These are phyloP conservation scores for Hyperoplus lanceolatus DNA, from an alignment of 2,797 vertebrate species.

Conservation along the genomic window DNA sequence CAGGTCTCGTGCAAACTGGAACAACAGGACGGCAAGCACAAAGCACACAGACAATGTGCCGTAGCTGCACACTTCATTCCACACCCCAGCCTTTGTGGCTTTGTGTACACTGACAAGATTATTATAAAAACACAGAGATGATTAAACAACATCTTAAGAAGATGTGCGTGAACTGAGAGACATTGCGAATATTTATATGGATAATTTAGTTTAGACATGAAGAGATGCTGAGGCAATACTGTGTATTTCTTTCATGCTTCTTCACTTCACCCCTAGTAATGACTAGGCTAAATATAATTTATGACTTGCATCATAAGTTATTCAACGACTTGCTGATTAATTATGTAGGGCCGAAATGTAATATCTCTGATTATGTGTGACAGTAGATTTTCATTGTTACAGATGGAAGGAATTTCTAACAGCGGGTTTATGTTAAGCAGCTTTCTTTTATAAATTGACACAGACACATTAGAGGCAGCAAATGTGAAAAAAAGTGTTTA, in stretches of 20 bases:
- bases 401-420: slow-evolving; percentile 60
- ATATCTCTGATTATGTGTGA: slow-evolving; percentile 75
- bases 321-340: slow-evolving; percentile 75
- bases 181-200: slow-evolving; percentile 29
- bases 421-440: slow-evolving; percentile 65
- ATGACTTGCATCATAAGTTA: slow-evolving; percentile 78
- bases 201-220: slow-evolving; percentile 64
- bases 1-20: slow-evolving; percentile 3
- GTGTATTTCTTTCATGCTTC: slow-evolving; percentile 56
- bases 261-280: slow-evolving; percentile 64
- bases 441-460: slow-evolving; percentile 69
- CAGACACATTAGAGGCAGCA: slow-evolving; percentile 53
- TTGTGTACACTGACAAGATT: slow-evolving; percentile 30
- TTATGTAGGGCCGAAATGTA: slow-evolving; percentile 76
- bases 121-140: slow-evolving; percentile 35
- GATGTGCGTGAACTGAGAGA: slow-evolving; percentile 40
- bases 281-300: slow-evolving; percentile 78
- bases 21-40: slow-evolving; percentile 2
- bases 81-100: neutral
- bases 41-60: slow-evolving; percentile 20
- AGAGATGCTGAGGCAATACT: slow-evolving; percentile 51
- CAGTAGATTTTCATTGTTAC: slow-evolving; percentile 68
- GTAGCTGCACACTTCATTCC: slow-evolving; percentile 20
- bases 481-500: slow-evolving; percentile 64
- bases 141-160: slow-evolving; percentile 36